A percentile compares a stretch with the other conserved stretches of the same genome.
Evolutionary conservation across 2,888 invertebrate species (phyloP).

Genomic region (Ectropis crepuscularia): DNA sequence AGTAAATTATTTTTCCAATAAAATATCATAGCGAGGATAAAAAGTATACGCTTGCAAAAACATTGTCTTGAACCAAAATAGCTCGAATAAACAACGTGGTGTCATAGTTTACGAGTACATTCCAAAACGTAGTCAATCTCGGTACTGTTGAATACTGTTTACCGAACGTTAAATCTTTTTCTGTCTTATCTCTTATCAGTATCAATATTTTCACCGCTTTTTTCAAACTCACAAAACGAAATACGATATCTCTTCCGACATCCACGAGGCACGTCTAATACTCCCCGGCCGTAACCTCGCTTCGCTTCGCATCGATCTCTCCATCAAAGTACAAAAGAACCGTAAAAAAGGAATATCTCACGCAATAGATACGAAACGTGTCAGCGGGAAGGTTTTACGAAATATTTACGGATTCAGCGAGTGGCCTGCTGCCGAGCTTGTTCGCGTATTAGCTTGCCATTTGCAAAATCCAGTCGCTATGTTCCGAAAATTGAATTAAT

Average conservation of each 20-base stretch:
- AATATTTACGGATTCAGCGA: slow-evolving; percentile 34
- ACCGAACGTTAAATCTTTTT: too few species aligned
- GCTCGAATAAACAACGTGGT: too few species aligned
- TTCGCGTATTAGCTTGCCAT: not conserved
- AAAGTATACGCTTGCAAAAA: too few species aligned
- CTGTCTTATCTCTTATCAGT: too few species aligned
- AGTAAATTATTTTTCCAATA: too few species aligned
- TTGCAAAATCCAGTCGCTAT: not conserved
- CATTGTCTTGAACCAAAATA: too few species aligned
- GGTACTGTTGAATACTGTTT: too few species aligned
- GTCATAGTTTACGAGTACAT: too few species aligned
- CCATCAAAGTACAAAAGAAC: slow-evolving; percentile 40
- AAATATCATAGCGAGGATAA: too few species aligned
- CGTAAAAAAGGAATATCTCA: slow-evolving; percentile 40
- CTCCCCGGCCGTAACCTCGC: slow-evolving; percentile 15
- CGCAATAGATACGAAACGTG: slow-evolving; percentile 45
- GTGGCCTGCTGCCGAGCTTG: slow-evolving; percentile 10
- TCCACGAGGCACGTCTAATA: slow-evolving; percentile 20
- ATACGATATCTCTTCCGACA: slow-evolving; percentile 9
- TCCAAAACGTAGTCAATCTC: too few species aligned
- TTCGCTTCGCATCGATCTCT: slow-evolving; percentile 29
- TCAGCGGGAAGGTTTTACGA: slow-evolving; percentile 37
- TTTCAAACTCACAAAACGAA: not conserved
- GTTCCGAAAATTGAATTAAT: too few species aligned
- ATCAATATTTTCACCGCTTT: too few species aligned